phyloP scores from a whole-genome alignment of 2,888 invertebrate species.

The Nemoura dubitans region DNA sequence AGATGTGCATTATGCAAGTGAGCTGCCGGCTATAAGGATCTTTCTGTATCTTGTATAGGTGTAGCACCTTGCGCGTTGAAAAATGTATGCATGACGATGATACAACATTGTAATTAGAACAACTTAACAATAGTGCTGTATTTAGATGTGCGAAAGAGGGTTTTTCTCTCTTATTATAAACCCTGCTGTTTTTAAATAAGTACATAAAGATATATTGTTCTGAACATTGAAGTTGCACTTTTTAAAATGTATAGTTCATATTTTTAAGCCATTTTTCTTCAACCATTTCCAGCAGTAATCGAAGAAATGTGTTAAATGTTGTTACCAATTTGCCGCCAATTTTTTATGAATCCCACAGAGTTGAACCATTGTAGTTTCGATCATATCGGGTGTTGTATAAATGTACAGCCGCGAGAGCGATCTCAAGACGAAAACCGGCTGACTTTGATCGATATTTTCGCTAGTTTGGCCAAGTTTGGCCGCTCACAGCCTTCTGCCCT shows the following conservation, averaged over 20 bases:
- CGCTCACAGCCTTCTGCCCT: background rate
- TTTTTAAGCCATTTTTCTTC: background rate
- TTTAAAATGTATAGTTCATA: background rate
- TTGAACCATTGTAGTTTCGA: no score
- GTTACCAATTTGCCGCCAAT: no score
- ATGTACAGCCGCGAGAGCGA: background rate
- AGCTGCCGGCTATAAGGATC: background rate
- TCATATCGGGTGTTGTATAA: no score
- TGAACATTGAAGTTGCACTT: background rate
- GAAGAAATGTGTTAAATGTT: no score
- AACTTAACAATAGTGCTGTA: background rate
- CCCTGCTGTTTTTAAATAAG: background rate
- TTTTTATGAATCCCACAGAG: no score
- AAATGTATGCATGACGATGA: background rate
- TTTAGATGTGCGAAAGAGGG: background rate
- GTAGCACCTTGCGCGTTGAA: background rate
- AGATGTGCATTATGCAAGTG: background rate
- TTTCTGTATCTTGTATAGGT: background rate
- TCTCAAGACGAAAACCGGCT: background rate
- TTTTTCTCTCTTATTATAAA: background rate
- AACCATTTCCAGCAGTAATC: no score
- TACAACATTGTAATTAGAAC: conserved; percentile 7
- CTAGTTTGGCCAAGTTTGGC: background rate
- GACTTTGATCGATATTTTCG: background rate
- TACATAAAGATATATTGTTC: no score